A percentile compares a stretch with the other conserved stretches of the same genome.
phyloP scores from a whole-genome alignment of 2,113 vertebrate species.

The Anthoscopus minutus region DNA sequence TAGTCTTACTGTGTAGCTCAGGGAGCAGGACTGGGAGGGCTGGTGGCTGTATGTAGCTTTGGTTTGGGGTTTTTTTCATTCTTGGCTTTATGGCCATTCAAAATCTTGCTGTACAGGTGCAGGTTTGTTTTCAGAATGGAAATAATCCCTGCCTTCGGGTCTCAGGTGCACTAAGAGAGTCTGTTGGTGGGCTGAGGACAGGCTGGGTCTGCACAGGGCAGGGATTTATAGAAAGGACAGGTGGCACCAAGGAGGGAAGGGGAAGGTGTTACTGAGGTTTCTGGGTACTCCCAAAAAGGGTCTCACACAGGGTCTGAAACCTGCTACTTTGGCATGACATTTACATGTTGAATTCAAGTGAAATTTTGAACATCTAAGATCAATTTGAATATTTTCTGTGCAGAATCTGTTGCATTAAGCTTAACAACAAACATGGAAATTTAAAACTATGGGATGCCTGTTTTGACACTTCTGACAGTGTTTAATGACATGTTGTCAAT shows the following conservation, averaged over 20 bases:
- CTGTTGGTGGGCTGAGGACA: neutral
- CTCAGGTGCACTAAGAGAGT: neutral
- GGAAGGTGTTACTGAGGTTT: too few species aligned
- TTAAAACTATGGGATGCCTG: neutral
- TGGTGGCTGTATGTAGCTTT: fast-evolving
- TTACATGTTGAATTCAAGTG: neutral
- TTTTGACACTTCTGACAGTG: neutral
- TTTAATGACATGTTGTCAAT: neutral
- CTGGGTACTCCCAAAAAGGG: neutral
- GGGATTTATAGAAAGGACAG: neutral
- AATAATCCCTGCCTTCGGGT: neutral
- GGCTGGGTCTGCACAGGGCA: neutral
- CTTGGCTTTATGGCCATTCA: neutral
- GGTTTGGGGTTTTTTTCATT: fast-evolving
- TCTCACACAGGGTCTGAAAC: neutral
- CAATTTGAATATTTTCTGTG: neutral
- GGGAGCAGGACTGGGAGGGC: neutral
- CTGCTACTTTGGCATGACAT: neutral
- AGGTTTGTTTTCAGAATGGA: neutral
- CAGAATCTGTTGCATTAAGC: neutral
- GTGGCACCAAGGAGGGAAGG: neutral
- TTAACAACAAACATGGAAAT: neutral
- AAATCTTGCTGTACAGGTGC: neutral
- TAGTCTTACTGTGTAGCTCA: fast-evolving
- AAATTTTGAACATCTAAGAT: neutral